Evolutionary conservation across 2,113 vertebrate species (phyloP).

Genomic region (Pseudorhombus dupliciocellatus): DNA sequence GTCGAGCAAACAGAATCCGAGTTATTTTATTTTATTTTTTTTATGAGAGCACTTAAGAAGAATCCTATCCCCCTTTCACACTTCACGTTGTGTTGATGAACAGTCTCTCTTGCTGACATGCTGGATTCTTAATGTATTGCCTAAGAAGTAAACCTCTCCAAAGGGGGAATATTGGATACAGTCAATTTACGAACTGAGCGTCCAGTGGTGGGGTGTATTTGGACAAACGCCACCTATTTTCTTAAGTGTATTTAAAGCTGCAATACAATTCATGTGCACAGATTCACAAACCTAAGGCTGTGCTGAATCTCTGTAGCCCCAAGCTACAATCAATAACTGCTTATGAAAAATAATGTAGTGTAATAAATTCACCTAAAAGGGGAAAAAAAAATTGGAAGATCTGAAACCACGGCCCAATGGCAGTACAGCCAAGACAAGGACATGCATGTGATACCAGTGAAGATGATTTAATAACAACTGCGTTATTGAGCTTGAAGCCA

Average conservation of each 20-base stretch:
- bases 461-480: conserved; percentile 67
- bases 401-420: conserved; percentile 31
- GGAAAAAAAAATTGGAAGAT: not conserved
- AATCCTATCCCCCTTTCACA: conserved; percentile 54
- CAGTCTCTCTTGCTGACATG: conserved; percentile 38
- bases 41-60: conserved; percentile 46
- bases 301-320: conserved; percentile 24
- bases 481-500: conserved; percentile 65
- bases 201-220: conserved; percentile 22
- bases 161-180: conserved; percentile 27
- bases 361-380: conserved; percentile 56
- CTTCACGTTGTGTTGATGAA: conserved; percentile 47
- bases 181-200: conserved; percentile 34
- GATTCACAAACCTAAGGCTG: conserved; percentile 24
- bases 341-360: conserved; percentile 66
- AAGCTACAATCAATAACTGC: conserved; percentile 54
- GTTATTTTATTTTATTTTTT: conserved; percentile 22
- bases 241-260: conserved; percentile 12
- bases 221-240: conserved; percentile 11
- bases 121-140: conserved; percentile 55
- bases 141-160: conserved; percentile 49
- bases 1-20: conserved; percentile 67
- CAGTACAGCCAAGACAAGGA: conserved; percentile 30
- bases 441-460: conserved; percentile 53
- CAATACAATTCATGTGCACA: conserved; percentile 15